Conservation (phyloP, 2,888 invertebrate genomes). For the Bursaphelenchus okinawaensis region DNA sequence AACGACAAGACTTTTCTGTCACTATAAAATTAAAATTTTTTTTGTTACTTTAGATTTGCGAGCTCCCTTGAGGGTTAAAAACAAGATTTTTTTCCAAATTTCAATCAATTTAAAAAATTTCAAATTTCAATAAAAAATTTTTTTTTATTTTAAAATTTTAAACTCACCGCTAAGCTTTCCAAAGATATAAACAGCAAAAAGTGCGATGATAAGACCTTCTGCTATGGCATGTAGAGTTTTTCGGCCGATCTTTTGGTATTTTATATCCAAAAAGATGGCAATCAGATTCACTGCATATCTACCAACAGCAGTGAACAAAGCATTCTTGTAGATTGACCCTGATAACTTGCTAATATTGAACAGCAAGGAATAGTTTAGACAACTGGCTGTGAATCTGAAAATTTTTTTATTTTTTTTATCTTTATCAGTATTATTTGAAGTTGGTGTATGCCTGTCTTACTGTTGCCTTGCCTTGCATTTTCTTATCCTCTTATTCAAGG, state of each 20-base stretch:
- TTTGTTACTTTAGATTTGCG: too few species aligned
- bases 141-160: background rate
- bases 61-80: too few species aligned
- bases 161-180: slow-evolving; percentile 8
- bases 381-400: slow-evolving; percentile 39
- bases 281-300: slow-evolving; percentile 24
- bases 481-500: too few species aligned
- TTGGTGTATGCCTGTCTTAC: too few species aligned
- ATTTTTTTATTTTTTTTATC: background rate
- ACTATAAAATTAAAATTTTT: too few species aligned
- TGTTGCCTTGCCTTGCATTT: too few species aligned
- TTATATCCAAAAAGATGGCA: slow-evolving; percentile 36
- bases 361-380: slow-evolving; percentile 48
- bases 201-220: slow-evolving; percentile 28
- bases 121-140: too few species aligned
- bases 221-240: slow-evolving; percentile 40
- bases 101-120: too few species aligned
- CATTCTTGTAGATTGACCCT: slow-evolving; percentile 45
- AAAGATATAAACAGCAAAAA: slow-evolving; percentile 25
- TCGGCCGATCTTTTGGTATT: slow-evolving; percentile 33
- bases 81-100: too few species aligned
- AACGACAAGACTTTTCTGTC: too few species aligned
- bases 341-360: slow-evolving; percentile 53
- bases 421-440: background rate
- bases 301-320: slow-evolving; percentile 26